A percentile compares a stretch with the other conserved stretches of the same genome.
phyloP scores from a whole-genome alignment of 2,797 vertebrate genomes.

The Chromobotia macracanthus region DNA sequence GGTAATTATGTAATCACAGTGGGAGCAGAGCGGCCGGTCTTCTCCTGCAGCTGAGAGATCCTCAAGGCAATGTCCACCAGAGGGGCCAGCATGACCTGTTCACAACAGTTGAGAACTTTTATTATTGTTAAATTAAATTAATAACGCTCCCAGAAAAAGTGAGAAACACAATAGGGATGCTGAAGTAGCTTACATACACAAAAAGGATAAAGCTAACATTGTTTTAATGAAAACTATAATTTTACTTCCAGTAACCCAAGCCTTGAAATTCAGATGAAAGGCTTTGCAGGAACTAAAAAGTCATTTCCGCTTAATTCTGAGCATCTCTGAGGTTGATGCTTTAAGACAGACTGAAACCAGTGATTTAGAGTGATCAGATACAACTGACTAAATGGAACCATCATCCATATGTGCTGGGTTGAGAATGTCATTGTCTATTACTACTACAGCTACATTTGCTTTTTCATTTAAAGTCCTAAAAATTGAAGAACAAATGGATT shows the following conservation, averaged over 20 bases:
- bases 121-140: not conserved
- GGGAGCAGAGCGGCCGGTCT: slow-evolving; percentile 85
- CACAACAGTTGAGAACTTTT: slow-evolving; percentile 8
- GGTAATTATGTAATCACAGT: slow-evolving; percentile 92
- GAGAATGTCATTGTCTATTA: slow-evolving; percentile 37
- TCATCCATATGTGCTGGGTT: slow-evolving; percentile 33
- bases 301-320: slow-evolving; percentile 42
- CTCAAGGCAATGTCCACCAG: slow-evolving; percentile 93
- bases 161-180: not conserved
- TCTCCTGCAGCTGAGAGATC: slow-evolving; percentile 90
- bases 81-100: slow-evolving; percentile 93
- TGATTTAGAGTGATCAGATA: slow-evolving; percentile 37
- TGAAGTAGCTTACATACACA: slow-evolving; percentile 3
- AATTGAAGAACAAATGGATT: not conserved
- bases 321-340: slow-evolving; percentile 35
- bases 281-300: slow-evolving; percentile 42
- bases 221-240: not conserved
- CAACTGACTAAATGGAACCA: slow-evolving; percentile 32
- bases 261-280: slow-evolving; percentile 54
- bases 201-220: not conserved
- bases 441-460: not conserved
- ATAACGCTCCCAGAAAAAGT: not conserved
- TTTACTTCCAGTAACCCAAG: slow-evolving; percentile 21
- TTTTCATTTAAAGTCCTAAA: not conserved
- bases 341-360: slow-evolving; percentile 47